Evolutionary conservation across 2,888 invertebrate genomes (phyloP).

Genomic region (Eupithecia insigniata): DNA sequence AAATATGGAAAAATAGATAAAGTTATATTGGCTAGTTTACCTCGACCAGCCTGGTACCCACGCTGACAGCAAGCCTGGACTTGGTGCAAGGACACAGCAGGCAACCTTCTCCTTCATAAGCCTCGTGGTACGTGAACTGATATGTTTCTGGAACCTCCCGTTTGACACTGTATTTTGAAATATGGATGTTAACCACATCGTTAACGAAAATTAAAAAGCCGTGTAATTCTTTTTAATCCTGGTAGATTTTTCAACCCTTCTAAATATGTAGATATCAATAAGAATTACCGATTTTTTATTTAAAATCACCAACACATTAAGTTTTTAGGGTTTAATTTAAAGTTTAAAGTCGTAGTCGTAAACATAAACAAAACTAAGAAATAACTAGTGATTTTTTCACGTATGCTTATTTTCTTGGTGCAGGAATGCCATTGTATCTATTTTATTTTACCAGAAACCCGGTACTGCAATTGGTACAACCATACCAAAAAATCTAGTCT

Average conservation of each 20-base stretch:
- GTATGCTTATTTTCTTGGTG: neutral
- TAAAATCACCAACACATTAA: no score
- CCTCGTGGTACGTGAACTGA: constrained; percentile 45
- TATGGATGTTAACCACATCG: neutral
- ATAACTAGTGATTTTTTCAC: neutral
- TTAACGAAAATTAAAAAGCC: neutral
- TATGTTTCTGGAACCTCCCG: constrained; percentile 48
- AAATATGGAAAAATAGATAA: no score
- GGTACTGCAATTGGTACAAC: neutral
- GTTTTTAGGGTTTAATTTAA: no score
- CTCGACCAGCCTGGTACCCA: constrained; percentile 42
- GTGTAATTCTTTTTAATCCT: neutral
- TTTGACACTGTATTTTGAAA: constrained; percentile 30
- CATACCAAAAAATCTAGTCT: constrained; percentile 7
- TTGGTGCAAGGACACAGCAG: constrained; percentile 45
- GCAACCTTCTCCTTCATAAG: constrained; percentile 44
- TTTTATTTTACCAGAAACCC: neutral
- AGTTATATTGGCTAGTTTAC: constrained; percentile 28
- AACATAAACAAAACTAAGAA: no score
- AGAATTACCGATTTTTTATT: no score
- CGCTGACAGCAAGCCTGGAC: constrained; percentile 44
- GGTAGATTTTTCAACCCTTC: neutral
- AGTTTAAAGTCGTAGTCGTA: neutral
- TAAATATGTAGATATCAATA: no score
- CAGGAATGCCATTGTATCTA: neutral